Conservation (phyloP, 2,113 vertebrate genomes). For the Microtus oregoni region DNA sequence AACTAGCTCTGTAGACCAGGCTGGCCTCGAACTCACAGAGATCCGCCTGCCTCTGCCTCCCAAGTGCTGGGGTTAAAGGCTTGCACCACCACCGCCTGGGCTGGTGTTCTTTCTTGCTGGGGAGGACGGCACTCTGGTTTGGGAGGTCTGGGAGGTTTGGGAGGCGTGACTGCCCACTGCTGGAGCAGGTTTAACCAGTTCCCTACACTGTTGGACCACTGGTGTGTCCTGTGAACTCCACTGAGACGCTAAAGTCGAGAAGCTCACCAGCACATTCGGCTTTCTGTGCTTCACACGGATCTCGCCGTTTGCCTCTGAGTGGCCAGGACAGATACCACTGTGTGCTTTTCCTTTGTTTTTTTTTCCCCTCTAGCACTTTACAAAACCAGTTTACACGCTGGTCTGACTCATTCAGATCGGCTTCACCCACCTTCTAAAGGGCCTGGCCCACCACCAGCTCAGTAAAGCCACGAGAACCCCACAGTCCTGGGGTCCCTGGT, state of each 20-base stretch:
- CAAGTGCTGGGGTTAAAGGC: no score
- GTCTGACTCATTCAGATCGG: not conserved
- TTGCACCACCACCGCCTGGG: no score
- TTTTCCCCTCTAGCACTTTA: not conserved
- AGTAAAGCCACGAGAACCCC: not conserved
- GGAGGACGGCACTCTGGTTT: not conserved
- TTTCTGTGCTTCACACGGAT: no score
- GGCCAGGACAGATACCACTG: not conserved
- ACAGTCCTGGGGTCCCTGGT: not conserved
- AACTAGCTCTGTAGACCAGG: no score
- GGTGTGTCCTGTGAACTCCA: not conserved
- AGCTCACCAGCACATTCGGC: not conserved
- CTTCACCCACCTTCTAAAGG: not conserved
- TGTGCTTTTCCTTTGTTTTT: not conserved
- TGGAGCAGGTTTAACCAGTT: not conserved
- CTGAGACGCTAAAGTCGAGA: not conserved
- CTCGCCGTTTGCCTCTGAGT: not conserved
- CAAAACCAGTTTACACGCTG: not conserved
- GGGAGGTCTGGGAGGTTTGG: not conserved
- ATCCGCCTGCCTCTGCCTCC: no score
- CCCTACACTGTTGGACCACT: not conserved
- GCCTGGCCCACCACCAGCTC: not conserved
- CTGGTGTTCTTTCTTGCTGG: not conserved
- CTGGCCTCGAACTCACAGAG: no score
- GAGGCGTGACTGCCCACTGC: not conserved